Conservation (phyloP, 1,140 invertebrate species). For the Scylla paramamosain region DNA sequence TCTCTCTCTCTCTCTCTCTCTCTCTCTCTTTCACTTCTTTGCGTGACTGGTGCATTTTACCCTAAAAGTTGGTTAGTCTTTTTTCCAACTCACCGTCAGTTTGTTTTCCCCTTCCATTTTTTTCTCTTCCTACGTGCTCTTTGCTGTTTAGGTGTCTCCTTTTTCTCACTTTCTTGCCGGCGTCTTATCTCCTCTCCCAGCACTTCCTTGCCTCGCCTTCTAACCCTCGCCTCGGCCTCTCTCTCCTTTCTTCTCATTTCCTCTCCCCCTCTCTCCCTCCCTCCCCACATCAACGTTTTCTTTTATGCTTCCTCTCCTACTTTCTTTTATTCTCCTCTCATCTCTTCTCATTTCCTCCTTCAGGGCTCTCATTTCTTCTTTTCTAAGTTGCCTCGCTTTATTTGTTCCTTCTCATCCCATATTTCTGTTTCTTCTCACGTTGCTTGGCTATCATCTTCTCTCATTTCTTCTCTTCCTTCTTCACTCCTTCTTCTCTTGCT, state of each 20-base stretch:
- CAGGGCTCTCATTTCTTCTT: too few species aligned
- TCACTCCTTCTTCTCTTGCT: too few species aligned
- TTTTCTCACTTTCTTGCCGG: neutral
- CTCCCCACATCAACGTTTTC: neutral
- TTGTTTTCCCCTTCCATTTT: neutral
- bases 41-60: neutral
- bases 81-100: neutral
- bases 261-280: neutral
- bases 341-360: too few species aligned
- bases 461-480: too few species aligned
- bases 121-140: neutral
- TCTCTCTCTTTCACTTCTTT: neutral
- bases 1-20: neutral
- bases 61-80: neutral
- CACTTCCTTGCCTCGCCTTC: neutral
- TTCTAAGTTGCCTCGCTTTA: too few species aligned
- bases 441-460: too few species aligned
- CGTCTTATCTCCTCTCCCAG: neutral
- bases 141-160: neutral
- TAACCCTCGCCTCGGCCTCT: neutral
- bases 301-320: too few species aligned
- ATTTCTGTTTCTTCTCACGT: too few species aligned
- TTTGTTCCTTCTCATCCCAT: too few species aligned
- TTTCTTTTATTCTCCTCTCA: too few species aligned
- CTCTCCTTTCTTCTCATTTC: neutral